Percentiles rank a stretch among this genome's conserved stretches.
phyloP scores from a whole-genome alignment of 2,797 vertebrate genomes.

The Phataginus tetradactyla region DNA sequence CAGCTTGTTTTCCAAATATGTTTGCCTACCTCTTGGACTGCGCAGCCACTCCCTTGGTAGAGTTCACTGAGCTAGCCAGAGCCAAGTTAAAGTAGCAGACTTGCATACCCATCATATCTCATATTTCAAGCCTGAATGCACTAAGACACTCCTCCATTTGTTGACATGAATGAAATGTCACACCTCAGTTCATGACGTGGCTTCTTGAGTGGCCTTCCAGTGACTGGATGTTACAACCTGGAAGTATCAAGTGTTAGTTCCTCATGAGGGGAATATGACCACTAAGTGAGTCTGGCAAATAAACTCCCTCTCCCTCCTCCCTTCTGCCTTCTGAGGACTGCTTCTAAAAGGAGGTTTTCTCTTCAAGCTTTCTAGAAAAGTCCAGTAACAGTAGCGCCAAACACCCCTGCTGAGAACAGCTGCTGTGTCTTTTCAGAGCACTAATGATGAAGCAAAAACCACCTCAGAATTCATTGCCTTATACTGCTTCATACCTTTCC shows the following conservation, averaged over 20 bases:
- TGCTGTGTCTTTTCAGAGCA: background rate
- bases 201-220: background rate
- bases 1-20: background rate
- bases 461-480: background rate
- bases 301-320: background rate
- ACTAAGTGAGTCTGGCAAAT: background rate
- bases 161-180: background rate
- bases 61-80: background rate
- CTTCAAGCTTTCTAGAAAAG: background rate
- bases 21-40: background rate
- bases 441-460: background rate
- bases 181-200: background rate
- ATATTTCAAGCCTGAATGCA: background rate
- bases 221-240: background rate
- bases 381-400: background rate
- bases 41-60: no score
- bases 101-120: background rate
- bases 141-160: background rate
- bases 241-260: background rate
- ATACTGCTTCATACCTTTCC: background rate
- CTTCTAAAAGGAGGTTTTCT: background rate
- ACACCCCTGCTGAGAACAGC: background rate
- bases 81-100: background rate
- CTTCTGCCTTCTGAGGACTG: background rate
- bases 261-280: background rate